These are phyloP conservation scores for Fregata magnificens DNA, from an alignment of 2,113 vertebrate genomes.

Conservation along the genomic window DNA sequence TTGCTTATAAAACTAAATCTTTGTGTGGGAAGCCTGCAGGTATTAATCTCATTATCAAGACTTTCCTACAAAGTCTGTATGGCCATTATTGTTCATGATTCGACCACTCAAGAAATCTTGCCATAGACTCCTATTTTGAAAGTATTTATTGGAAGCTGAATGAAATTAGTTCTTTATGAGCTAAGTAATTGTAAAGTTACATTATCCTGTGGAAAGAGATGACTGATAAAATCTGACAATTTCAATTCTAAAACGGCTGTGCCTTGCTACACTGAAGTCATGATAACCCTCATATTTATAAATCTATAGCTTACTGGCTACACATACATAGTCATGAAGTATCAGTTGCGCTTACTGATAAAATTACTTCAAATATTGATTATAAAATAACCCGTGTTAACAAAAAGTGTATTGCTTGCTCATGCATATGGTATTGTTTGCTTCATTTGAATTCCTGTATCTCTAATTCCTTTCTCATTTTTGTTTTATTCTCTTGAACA, in stretches of 20 bases:
- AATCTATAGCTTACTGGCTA: conserved; percentile 54
- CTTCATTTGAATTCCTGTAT: conserved; percentile 14
- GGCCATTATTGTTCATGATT: conserved; percentile 53
- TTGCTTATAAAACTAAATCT: conserved; percentile 68
- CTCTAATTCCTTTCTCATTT: conserved; percentile 4
- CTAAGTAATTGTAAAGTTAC: conserved; percentile 29
- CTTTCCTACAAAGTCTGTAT: conserved; percentile 23
- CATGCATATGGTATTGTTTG: conserved; percentile 15
- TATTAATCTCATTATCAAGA: conserved; percentile 62
- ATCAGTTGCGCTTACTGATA: conserved; percentile 36
- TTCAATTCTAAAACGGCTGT: conserved; percentile 60
- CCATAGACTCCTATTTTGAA: conserved; percentile 2
- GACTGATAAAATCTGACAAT: conserved; percentile 62
- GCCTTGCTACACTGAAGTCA: conserved; percentile 47
- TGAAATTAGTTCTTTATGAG: conserved; percentile 62
- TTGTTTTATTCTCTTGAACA: conserved; percentile 25
- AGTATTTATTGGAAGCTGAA: conserved; percentile 34
- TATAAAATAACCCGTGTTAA: conserved; percentile 54
- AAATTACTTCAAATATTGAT: conserved; percentile 70
- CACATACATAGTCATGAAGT: conserved; percentile 54
- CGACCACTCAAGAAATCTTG: conserved; percentile 7
- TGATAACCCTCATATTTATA: conserved; percentile 60
- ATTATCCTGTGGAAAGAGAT: conserved; percentile 54
- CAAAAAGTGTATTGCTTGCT: conserved; percentile 16
- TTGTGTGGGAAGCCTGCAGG: conserved; percentile 37